Percentiles rank a stretch among this genome's conserved stretches.
Conservation (phyloP, 2,113 vertebrate genomes). For the Vidua macroura region DNA sequence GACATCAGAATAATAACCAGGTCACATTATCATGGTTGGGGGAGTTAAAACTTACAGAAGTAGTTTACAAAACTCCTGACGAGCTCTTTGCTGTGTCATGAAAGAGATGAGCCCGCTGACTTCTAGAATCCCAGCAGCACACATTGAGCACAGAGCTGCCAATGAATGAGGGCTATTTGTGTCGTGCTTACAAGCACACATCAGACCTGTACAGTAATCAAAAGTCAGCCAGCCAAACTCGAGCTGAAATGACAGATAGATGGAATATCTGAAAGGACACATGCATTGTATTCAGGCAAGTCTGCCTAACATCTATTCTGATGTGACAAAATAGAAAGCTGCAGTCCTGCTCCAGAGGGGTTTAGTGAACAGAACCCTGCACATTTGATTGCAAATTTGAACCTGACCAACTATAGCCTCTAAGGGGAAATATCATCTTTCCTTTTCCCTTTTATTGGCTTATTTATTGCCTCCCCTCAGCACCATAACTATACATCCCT, state of each 20-base stretch:
- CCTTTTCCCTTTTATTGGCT: neutral
- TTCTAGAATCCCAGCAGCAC: neutral
- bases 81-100: neutral
- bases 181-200: neutral
- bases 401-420: neutral
- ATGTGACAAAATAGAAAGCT: neutral
- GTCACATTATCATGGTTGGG: neutral
- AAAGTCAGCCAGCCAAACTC: slow-evolving; percentile 16
- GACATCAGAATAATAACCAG: neutral
- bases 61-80: neutral
- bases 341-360: neutral
- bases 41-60: neutral
- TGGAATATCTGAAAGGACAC: slow-evolving; percentile 19
- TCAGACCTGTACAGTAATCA: neutral
- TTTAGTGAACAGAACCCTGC: neutral
- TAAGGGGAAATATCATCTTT: neutral
- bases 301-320: neutral
- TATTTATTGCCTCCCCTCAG: neutral
- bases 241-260: slow-evolving; percentile 18
- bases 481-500: neutral
- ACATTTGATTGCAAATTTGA: slow-evolving; percentile 21
- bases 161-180: neutral
- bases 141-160: accelerated
- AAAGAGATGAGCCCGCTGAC: accelerated
- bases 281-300: neutral